These are phyloP conservation scores for Holothuria glaberrima DNA, from an alignment of 35 echinoderm and acorn worm genomes.

Conservation along the genomic window DNA sequence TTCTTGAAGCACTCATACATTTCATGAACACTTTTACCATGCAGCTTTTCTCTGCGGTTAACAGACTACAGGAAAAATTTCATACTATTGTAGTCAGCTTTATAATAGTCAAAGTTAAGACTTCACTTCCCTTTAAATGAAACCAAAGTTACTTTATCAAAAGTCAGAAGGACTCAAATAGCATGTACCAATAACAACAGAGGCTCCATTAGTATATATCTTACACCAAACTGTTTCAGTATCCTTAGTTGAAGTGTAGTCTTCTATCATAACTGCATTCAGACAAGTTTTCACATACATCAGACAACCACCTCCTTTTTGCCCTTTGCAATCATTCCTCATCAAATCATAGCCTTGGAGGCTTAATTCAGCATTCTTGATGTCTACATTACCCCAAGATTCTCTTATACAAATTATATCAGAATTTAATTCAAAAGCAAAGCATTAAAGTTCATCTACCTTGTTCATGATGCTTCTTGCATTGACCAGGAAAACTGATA, in stretches of 20 bases:
- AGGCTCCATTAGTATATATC: conserved; percentile 1
- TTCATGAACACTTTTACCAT: conserved; percentile 18
- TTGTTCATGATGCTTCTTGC: conserved; percentile 46
- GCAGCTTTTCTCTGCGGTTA: not conserved
- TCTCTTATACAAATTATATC: conserved; percentile 54
- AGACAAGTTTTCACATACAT: conserved; percentile 1
- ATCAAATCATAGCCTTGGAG: conserved; percentile 42
- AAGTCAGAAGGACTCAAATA: conserved; percentile 8
- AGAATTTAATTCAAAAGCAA: not conserved
- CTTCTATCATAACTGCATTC: conserved; percentile 25
- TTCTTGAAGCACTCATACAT: conserved; percentile 14
- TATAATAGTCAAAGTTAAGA: conserved; percentile 13
- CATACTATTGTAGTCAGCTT: conserved; percentile 27
- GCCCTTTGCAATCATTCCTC: conserved; percentile 39
- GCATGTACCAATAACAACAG: conserved; percentile 33
- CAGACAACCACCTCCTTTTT: conserved; percentile 45
- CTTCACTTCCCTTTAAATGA: not conserved
- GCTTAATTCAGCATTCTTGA: conserved; percentile 50
- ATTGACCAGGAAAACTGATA: too few species aligned
- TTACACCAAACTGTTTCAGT: conserved; percentile 49
- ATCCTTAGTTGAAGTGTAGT: conserved; percentile 11
- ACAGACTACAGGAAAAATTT: not conserved
- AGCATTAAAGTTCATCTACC: conserved; percentile 32
- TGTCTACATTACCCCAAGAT: conserved; percentile 46
- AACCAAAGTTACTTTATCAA: not conserved